Conservation (phyloP, 2,797 vertebrate genomes). For the Esox masquinongy region DNA sequence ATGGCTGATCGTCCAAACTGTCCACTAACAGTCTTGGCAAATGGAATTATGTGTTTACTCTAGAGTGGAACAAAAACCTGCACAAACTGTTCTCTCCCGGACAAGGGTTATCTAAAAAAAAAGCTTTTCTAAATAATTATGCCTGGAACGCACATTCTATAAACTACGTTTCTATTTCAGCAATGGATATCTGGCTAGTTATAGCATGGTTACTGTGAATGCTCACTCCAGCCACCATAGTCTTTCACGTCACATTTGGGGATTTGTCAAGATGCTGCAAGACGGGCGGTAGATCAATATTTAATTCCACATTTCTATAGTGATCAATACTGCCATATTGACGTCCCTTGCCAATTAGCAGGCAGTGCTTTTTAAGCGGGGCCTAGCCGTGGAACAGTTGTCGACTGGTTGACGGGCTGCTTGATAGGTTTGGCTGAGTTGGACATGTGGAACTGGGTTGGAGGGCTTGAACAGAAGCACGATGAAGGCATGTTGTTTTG, state of each 20-base stretch:
- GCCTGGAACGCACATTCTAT: not conserved
- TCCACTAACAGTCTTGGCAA: too few relatives aligned
- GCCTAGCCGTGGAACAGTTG: too few relatives aligned
- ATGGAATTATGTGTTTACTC: too few relatives aligned
- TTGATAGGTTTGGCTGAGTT: conserved; percentile 17
- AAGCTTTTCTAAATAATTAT: not conserved
- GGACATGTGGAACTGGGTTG: not conserved
- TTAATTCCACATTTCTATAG: conserved; percentile 50
- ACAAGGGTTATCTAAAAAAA: not conserved
- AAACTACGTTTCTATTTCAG: not conserved
- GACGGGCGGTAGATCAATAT: conserved; percentile 49
- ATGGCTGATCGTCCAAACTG: too few relatives aligned
- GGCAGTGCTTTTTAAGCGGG: not conserved
- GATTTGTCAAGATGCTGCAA: conserved; percentile 18
- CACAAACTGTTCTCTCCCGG: not conserved
- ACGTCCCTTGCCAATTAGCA: conserved; percentile 12
- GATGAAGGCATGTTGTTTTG: not conserved
- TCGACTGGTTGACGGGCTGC: not conserved
- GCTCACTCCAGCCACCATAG: not conserved
- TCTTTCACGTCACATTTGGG: not conserved
- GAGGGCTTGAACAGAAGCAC: not conserved
- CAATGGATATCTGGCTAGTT: not conserved
- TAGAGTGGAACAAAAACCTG: not conserved
- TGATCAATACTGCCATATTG: conserved; percentile 43
- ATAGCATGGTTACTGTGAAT: not conserved